Evolutionary conservation across 2,797 vertebrate species (phyloP).

Genomic region (Sebastes melanostomus): DNA sequence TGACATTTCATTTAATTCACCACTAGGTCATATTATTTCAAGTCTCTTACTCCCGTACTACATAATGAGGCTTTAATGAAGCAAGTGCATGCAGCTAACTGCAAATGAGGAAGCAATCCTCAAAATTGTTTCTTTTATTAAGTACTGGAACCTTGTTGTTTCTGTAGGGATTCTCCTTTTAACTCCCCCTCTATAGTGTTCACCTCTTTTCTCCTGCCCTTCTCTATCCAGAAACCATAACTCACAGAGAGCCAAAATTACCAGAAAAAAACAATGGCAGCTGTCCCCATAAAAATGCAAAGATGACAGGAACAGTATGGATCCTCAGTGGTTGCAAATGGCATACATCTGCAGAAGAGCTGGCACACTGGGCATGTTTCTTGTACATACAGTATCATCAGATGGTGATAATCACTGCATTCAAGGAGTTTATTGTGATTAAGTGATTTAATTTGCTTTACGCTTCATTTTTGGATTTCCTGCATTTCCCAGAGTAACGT

Average conservation of each 20-base stretch:
- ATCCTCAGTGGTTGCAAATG: conserved; percentile 11
- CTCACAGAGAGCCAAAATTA: background rate
- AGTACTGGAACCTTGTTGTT: background rate
- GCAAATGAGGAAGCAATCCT: conserved; percentile 37
- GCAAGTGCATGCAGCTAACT: conserved; percentile 23
- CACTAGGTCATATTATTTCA: conserved; percentile 57
- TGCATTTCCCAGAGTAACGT: background rate
- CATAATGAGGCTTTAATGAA: conserved; percentile 56
- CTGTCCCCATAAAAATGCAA: conserved; percentile 8
- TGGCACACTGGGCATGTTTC: conserved; percentile 4
- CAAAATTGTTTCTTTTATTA: conserved; percentile 23
- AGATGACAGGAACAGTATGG: conserved; percentile 1
- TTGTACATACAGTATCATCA: conserved; percentile 38
- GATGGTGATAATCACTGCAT: conserved; percentile 41
- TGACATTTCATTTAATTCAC: conserved; percentile 51
- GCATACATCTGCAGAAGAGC: conserved; percentile 11
- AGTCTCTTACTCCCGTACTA: conserved; percentile 22
- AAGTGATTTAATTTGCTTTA: conserved; percentile 44
- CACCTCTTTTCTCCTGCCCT: background rate
- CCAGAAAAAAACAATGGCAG: background rate
- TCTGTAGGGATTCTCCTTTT: background rate
- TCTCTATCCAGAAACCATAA: background rate
- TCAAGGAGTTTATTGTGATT: conserved; percentile 43
- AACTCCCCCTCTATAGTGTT: background rate
- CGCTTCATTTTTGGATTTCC: conserved; percentile 1